Evolutionary conservation across 2,113 vertebrate species (phyloP).

Genomic region (Dasyprocta punctata): DNA sequence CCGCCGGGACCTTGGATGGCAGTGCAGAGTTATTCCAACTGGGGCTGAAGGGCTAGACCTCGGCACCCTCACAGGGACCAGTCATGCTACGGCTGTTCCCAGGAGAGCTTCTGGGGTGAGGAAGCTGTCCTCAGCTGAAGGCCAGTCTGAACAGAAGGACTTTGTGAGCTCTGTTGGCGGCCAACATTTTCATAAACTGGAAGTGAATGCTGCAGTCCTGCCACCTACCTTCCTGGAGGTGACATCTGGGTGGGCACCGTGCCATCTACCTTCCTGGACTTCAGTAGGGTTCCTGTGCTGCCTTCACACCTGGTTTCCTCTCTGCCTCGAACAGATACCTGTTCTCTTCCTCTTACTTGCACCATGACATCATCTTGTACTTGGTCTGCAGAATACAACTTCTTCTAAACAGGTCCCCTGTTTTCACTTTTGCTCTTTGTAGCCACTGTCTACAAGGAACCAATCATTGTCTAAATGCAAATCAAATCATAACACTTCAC

Average conservation of each 20-base stretch:
- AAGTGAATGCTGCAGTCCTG: neutral
- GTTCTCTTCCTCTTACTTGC: neutral
- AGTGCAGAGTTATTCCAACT: neutral
- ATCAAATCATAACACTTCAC: neutral
- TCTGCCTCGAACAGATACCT: neutral
- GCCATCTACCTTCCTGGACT: neutral
- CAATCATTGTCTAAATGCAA: neutral
- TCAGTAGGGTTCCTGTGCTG: neutral
- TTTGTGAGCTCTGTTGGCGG: neutral
- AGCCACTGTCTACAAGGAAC: neutral
- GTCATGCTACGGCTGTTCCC: neutral
- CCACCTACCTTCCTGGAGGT: neutral
- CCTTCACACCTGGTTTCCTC: neutral
- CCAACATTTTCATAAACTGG: neutral
- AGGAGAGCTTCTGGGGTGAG: neutral
- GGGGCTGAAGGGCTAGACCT: neutral
- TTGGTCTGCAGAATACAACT: neutral
- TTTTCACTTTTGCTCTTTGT: neutral
- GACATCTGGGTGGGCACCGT: neutral
- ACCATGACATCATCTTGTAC: accelerated
- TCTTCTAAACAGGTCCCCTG: neutral
- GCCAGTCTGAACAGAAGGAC: neutral
- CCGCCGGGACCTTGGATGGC: neutral
- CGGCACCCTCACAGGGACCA: neutral
- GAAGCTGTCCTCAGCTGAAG: neutral